phyloP scores from a whole-genome alignment of 1,140 invertebrate species.

The Zaprionus inermis region DNA sequence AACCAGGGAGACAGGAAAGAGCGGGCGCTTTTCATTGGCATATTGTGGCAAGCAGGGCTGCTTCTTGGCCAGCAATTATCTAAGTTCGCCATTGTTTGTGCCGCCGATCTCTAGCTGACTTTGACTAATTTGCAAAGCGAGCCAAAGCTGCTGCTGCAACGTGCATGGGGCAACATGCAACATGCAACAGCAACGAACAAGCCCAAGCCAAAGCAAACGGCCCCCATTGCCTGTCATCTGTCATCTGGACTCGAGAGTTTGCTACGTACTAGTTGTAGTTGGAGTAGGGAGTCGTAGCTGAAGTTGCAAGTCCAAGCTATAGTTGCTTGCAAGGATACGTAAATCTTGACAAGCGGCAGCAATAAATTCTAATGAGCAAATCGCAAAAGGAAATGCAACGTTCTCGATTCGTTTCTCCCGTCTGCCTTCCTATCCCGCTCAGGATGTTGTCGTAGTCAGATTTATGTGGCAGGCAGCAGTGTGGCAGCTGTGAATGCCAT shows the following conservation, averaged over 20 bases:
- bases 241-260: conserved; percentile 46
- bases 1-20: background rate
- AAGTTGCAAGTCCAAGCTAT: conserved; percentile 25
- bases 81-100: conserved; percentile 78
- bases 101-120: conserved; percentile 66
- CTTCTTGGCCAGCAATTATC: conserved; percentile 72
- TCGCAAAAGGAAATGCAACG: conserved; percentile 74
- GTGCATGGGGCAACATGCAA: conserved; percentile 12
- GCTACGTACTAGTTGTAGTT: conserved; percentile 20
- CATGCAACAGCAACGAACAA: conserved; percentile 1
- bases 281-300: conserved; percentile 22
- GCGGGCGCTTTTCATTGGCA: conserved; percentile 67
- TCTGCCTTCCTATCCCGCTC: conserved; percentile 12
- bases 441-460: conserved; percentile 75
- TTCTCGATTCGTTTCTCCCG: conserved; percentile 41
- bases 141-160: conserved; percentile 31
- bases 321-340: conserved; percentile 71
- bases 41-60: conserved; percentile 62
- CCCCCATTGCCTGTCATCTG: conserved; percentile 74
- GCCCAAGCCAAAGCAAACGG: background rate
- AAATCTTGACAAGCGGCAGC: conserved; percentile 81
- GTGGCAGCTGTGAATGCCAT: conserved; percentile 79
- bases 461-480: conserved; percentile 79
- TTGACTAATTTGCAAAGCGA: conserved; percentile 79
- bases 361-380: conserved; percentile 83